Evolutionary conservation across 23 tunicate genomes (phyloP).

Genomic region (Botrylloides violaceus): DNA sequence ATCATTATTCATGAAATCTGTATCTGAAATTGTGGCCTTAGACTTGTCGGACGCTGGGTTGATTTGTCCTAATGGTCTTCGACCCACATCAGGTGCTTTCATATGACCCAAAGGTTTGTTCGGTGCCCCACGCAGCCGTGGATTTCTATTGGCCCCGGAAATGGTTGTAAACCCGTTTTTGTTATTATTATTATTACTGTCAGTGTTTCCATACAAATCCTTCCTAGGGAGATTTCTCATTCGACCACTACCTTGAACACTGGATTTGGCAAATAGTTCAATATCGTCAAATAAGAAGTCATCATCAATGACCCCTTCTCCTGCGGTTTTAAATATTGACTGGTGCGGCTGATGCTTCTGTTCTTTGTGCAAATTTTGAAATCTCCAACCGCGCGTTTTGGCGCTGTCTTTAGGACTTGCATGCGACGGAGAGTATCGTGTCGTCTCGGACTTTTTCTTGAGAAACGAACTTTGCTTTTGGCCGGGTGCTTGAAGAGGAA

Average conservation of each 20-base stretch:
- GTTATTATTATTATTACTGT: conserved; percentile 7
- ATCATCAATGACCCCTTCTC: conserved; percentile 26
- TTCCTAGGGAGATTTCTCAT: neutral
- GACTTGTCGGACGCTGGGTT: conserved; percentile 17
- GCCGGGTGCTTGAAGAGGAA: conserved; percentile 1
- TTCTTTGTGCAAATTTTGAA: conserved; percentile 17
- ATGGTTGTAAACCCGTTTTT: conserved; percentile 3
- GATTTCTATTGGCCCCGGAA: neutral
- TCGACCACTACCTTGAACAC: conserved; percentile 15
- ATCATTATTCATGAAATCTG: neutral
- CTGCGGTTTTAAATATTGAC: conserved; percentile 17
- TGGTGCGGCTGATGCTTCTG: neutral
- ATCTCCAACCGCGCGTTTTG: neutral
- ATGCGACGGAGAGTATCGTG: neutral
- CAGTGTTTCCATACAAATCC: neutral
- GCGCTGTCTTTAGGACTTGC: conserved; percentile 19
- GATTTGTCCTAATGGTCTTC: conserved; percentile 13
- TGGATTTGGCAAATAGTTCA: neutral
- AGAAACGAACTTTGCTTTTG: neutral
- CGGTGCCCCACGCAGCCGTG: neutral
- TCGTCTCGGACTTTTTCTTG: neutral
- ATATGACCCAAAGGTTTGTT: neutral
- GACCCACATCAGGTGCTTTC: conserved; percentile 2
- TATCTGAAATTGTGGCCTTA: conserved; percentile 1
- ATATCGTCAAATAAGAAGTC: conserved; percentile 22